Conservation (phyloP, 2,888 invertebrate genomes). For the Diarsia brunnea region DNA sequence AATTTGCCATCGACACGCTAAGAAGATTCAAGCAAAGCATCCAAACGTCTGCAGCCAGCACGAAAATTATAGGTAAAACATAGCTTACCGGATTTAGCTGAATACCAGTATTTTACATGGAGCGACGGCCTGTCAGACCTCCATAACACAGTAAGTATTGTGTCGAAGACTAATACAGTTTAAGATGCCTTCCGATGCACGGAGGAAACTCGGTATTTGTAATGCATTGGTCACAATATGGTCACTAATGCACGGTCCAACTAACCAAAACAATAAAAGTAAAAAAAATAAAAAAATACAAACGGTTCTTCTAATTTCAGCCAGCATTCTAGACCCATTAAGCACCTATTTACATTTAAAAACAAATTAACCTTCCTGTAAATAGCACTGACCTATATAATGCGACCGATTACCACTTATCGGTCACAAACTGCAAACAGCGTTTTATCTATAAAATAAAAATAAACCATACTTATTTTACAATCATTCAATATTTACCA, state of each 20-base stretch:
- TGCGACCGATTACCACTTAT: neutral
- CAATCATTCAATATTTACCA: neutral
- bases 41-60: too few species aligned
- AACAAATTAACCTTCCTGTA: neutral
- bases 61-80: too few species aligned
- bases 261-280: too few species aligned
- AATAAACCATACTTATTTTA: neutral
- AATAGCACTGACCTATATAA: neutral
- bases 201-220: neutral
- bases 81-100: too few species aligned
- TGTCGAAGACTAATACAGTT: too few species aligned
- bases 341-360: neutral
- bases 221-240: too few species aligned
- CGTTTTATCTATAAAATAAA: neutral
- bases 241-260: neutral
- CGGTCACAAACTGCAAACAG: slow-evolving; percentile 3
- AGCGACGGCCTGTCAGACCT: too few species aligned
- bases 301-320: too few species aligned
- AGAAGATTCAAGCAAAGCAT: too few species aligned
- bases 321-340: neutral
- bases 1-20: too few species aligned
- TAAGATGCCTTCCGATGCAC: neutral
- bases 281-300: too few species aligned
- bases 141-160: too few species aligned
- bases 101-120: neutral